Evolutionary conservation across 2,888 invertebrate genomes (phyloP), one percentile per base, ranked within the genome.

Genomic region (Amiota communis): DNA sequence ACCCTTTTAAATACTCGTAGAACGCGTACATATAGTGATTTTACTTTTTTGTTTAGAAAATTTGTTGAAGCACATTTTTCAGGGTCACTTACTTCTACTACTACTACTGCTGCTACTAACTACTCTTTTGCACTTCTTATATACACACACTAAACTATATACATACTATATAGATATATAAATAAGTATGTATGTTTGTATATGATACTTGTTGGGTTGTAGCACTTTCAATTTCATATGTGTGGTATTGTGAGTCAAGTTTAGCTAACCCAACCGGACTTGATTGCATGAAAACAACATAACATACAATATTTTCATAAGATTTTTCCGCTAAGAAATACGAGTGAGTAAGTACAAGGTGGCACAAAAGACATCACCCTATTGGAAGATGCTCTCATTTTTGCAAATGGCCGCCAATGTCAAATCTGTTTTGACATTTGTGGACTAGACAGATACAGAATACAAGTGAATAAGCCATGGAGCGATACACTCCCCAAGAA

Each of bases 231-330:
- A 67, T 56, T 71, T 23, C 69, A 15, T 8, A 20, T n/a, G n/a
- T n/a, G n/a, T n/a, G n/a, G 23, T 3, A 23, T 81, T 84, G 74
- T 83, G 81, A 84, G 84, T 82, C 82, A 82, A 83, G 82, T 83
- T 83, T 80, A 83, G 74, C 63, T 74, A 76, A 80, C 53, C 72
- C 75, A 20, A 2, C 17, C 12, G 67, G 17, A 12, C 17, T 15
- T 11, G 12, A 49, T 20, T 67, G 20, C 11, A 67, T 20, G 67
- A 48, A 13, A 67, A 65, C 23, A 67, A 13, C 13, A 51, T 17
- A 67, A 11, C 49, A 49, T 51, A 49, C 48, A 51, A 15, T 57
- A 4, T 51, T n/a, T 12, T n/a, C 12, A 51, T 8, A 51, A 4
- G 13, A n/a, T 51, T n/a, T n/a, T 57, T 57, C 17, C 57, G 13